Conservation (phyloP, 2,888 invertebrate genomes). For the Hirtodrosophila alboralis region DNA sequence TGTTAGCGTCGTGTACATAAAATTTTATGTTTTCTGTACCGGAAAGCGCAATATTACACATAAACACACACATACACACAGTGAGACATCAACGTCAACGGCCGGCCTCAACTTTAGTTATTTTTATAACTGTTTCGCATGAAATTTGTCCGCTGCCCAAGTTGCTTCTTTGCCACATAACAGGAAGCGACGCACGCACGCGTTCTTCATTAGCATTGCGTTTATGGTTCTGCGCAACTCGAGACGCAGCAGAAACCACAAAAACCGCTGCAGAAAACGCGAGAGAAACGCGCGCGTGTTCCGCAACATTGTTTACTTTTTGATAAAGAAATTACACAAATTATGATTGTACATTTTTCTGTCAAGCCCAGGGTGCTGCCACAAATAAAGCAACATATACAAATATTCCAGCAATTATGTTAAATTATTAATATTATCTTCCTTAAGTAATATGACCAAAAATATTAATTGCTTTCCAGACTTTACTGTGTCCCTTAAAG, state of each 20-base stretch:
- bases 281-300: conserved; percentile 4
- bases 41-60: conserved; percentile 68
- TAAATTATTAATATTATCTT: too few relatives aligned
- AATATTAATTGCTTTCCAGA: too few relatives aligned
- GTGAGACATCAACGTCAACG: conserved; percentile 38
- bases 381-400: too few relatives aligned
- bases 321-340: too few relatives aligned
- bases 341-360: too few relatives aligned
- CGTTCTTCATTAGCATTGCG: conserved; percentile 45
- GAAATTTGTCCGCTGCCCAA: conserved; percentile 47
- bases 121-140: conserved; percentile 70
- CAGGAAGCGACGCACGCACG: conserved; percentile 66
- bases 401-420: too few relatives aligned
- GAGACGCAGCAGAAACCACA: conserved; percentile 2
- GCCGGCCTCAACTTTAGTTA: conserved; percentile 51
- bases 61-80: neutral
- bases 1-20: conserved; percentile 71
- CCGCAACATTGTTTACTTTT: too few relatives aligned
- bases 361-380: too few relatives aligned
- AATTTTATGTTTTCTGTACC: conserved; percentile 76
- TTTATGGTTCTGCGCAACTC: conserved; percentile 40
- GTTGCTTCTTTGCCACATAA: conserved; percentile 30
- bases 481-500: too few relatives aligned
- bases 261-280: conserved; percentile 6
- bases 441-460: too few relatives aligned